Evolutionary conservation across 2,113 vertebrate species (phyloP).

Genomic region (Gymnorhina tibicen): DNA sequence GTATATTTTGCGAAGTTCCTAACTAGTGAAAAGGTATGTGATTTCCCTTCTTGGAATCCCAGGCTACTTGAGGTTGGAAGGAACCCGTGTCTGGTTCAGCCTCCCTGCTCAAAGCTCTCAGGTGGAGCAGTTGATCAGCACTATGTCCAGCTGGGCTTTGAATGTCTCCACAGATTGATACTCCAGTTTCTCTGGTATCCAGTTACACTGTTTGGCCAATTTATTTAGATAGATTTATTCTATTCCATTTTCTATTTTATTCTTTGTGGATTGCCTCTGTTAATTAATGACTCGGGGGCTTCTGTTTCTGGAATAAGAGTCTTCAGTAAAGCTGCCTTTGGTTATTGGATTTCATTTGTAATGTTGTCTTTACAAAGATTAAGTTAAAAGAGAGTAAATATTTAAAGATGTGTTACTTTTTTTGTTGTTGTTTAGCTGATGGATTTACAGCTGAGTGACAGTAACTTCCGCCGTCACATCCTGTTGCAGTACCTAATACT

Average conservation of each 20-base stretch:
- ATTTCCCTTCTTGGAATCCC: not conserved
- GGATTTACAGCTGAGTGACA: conserved; percentile 97
- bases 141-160: not conserved
- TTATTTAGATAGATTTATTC: not conserved
- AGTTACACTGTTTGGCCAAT: not conserved
- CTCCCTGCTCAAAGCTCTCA: not conserved
- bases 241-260: not conserved
- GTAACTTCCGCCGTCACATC: conserved; percentile 97
- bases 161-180: not conserved
- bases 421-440: conserved; percentile 80
- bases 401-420: not conserved
- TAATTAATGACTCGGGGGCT: not conserved
- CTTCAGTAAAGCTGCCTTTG: not conserved
- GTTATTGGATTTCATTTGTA: not conserved
- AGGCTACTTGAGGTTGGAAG: not conserved
- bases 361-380: not conserved
- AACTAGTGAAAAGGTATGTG: conserved; percentile 93
- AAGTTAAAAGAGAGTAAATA: not conserved
- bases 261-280: not conserved
- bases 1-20: conserved; percentile 99
- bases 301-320: not conserved
- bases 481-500: conserved; percentile 96
- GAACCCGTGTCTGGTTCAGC: not conserved
- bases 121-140: not conserved
- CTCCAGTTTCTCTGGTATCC: not conserved